A percentile compares a stretch with the other conserved stretches of the same genome.
Evolutionary conservation across 2,797 vertebrate species (phyloP).

Genomic region (Pseudomugil gertrudae): DNA sequence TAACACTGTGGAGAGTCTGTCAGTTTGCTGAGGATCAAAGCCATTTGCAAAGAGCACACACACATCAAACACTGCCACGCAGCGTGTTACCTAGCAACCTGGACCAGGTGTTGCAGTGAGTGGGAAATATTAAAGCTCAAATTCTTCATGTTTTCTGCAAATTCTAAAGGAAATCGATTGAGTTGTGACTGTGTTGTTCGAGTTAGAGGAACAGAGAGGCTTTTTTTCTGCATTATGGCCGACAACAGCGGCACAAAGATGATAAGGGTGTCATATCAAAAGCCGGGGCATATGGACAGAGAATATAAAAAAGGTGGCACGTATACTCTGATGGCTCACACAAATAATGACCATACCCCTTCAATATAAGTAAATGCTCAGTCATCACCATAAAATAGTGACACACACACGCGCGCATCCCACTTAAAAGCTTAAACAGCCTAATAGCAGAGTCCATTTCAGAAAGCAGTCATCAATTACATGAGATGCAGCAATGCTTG

Average conservation of each 20-base stretch:
- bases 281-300: constrained; percentile 39
- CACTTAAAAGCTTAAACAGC: constrained; percentile 45
- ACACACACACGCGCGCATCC: constrained; percentile 2
- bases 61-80: constrained; percentile 73
- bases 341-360: constrained; percentile 53
- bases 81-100: constrained; percentile 85
- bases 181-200: constrained; percentile 58
- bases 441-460: constrained; percentile 68
- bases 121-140: constrained; percentile 73
- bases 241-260: constrained; percentile 38
- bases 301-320: constrained; percentile 63
- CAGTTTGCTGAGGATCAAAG: constrained; percentile 80
- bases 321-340: constrained; percentile 56
- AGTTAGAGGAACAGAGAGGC: constrained; percentile 41
- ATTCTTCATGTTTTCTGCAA: constrained; percentile 72
- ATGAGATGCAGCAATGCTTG: constrained; percentile 48
- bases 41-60: constrained; percentile 76
- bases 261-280: constrained; percentile 71
- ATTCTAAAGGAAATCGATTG: constrained; percentile 79
- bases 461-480: constrained; percentile 68
- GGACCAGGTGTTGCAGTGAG: constrained; percentile 77
- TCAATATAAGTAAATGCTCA: constrained; percentile 32
- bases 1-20: constrained; percentile 74
- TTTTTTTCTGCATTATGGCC: constrained; percentile 22
- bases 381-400: neutral